Conservation (phyloP, 2,888 invertebrate genomes). For the Fissipunctia ypsillon region DNA sequence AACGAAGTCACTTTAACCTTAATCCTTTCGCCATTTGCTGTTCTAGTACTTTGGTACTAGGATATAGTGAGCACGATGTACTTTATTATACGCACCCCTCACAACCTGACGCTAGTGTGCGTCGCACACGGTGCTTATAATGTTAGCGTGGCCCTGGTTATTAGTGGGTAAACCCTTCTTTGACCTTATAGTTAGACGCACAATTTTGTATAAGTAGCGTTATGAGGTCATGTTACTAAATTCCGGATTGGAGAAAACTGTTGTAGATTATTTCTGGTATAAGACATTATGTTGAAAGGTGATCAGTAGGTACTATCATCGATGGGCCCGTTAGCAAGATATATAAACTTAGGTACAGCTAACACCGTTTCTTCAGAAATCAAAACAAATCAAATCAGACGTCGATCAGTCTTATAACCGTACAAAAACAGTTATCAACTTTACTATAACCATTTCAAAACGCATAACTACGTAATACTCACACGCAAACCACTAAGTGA, state of each 20-base stretch:
- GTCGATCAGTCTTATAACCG: no score
- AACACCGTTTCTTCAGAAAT: no score
- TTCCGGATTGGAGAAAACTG: not conserved
- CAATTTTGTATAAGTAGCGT: slow-evolving; percentile 40
- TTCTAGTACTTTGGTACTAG: not conserved
- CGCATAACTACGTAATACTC: not conserved
- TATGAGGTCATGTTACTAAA: slow-evolving; percentile 32
- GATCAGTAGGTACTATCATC: no score
- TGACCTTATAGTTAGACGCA: slow-evolving; percentile 51
- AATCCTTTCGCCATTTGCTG: not conserved
- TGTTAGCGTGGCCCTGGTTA: slow-evolving; percentile 53
- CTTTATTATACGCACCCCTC: slow-evolving; percentile 31
- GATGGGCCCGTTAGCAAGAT: no score
- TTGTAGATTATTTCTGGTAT: not conserved
- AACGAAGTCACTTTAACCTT: not conserved
- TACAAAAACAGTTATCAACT: no score
- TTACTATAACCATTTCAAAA: not conserved
- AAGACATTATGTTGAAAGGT: not conserved
- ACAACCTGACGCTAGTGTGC: slow-evolving; percentile 12
- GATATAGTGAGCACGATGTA: slow-evolving; percentile 19
- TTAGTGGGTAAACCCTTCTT: slow-evolving; percentile 51
- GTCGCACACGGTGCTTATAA: slow-evolving; percentile 38
- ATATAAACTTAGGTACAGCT: no score
- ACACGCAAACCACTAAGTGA: slow-evolving; percentile 32
- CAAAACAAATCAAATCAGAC: no score